Evolutionary conservation across 1,140 invertebrate genomes (phyloP), one percentile per base, ranked within the genome.

Genomic region (Epicauta chinensis): DNA sequence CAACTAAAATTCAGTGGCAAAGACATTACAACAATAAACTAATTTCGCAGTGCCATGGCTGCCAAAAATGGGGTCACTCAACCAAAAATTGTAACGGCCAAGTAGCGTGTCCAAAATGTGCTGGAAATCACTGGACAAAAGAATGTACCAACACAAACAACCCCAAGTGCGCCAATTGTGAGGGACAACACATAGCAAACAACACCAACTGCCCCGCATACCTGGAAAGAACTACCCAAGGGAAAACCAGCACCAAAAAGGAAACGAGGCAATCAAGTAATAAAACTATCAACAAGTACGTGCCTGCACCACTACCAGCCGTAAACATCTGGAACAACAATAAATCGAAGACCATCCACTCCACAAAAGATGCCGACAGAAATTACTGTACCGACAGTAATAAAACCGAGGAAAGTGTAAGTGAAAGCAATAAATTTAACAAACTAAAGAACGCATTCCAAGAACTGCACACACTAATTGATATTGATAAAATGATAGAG

Each of bases 31-130:
- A 42, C n/a, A 32, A 53, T 2, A 48, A 39, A 34, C 3, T 14
- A 16, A 57, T 56, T 0, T 50, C 45, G 0, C 65, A 68, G 15
- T 68, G 63, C 14, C 55, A 61, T 3, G 41, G 51, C 1, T 67
- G 65, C 56, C 65, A 67, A 13, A 15, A 32, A 0, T 66, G 60
- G 31, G 61, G 59, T 0, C 65, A 69, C 16, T 45, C 58, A 1
- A 42, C 51, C 0, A 17, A 38, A 0, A 57, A 54, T 10, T 68
- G 64, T 15, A 44, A 51, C 10, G 42, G 39, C 0, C 29, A 14
- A 1, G 32, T 55, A 1, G 36, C 47, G 12, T 68, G 61, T 49
- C 58, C 60, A 2, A 59, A 60, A 50, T 67, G 65, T 37, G 43
- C 41, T 2, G 57, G 51, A 10, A 40, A 53, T 12, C 65, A 65